Conservation (phyloP, 1,140 invertebrate genomes). For the Hormaphis cornu region DNA sequence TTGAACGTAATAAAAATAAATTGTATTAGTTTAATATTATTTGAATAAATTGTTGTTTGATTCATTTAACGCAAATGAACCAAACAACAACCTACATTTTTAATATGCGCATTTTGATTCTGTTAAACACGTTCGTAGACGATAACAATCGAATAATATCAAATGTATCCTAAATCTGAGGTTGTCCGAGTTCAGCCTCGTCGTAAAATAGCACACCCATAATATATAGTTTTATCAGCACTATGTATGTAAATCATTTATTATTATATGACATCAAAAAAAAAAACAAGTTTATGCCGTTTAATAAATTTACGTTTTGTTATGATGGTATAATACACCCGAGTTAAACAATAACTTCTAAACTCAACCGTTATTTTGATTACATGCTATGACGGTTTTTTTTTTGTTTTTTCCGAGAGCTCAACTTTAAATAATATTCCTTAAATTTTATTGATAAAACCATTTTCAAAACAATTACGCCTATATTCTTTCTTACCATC, state of each 20-base stretch:
- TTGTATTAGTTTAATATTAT: no score
- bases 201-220: conserved; percentile 2
- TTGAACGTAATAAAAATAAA: no score
- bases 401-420: neutral
- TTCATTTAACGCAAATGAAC: neutral
- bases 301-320: neutral
- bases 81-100: neutral
- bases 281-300: neutral
- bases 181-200: neutral
- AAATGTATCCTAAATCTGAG: neutral
- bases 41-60: neutral
- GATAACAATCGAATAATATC: neutral
- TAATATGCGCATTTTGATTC: neutral
- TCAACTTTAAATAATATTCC: no score
- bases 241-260: neutral
- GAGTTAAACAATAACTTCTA: neutral
- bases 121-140: neutral
- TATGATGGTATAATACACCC: neutral
- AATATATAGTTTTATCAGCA: neutral
- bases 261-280: neutral
- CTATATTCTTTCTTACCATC: no score
- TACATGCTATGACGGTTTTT: neutral
- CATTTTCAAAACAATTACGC: neutral
- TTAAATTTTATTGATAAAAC: neutral
- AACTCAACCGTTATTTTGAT: neutral